Conservation (phyloP, 2,797 vertebrate genomes). For the Alouatta caraya region DNA sequence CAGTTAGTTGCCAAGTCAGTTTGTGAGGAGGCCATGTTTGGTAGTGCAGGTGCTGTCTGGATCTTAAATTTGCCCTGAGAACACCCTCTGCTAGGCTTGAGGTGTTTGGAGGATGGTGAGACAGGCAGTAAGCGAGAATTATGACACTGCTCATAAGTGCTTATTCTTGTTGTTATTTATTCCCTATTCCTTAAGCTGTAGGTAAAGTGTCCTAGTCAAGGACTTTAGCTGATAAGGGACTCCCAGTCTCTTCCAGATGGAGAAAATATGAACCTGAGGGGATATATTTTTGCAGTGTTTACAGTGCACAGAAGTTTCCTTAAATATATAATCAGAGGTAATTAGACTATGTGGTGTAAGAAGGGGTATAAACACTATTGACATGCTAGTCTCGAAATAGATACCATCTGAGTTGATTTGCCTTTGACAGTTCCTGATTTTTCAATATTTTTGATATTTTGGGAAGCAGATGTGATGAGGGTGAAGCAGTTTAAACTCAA, state of each 20-base stretch:
- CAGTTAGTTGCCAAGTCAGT: not conserved
- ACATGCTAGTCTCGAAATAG: constrained; percentile 77
- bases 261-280: constrained; percentile 62
- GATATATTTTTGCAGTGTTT: constrained; percentile 75
- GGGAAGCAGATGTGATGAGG: constrained; percentile 75
- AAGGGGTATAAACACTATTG: constrained; percentile 73
- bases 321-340: constrained; percentile 79
- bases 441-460: constrained; percentile 78
- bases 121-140: constrained; percentile 6
- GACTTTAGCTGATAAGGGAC: constrained; percentile 41
- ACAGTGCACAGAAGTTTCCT: constrained; percentile 73
- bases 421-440: constrained; percentile 78
- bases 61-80: constrained; percentile 3
- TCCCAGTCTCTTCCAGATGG: constrained; percentile 54
- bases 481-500: constrained; percentile 63
- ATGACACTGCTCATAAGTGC: not conserved
- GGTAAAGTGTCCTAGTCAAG: constrained; percentile 45
- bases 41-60: not conserved
- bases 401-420: constrained; percentile 73
- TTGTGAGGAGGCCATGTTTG: not conserved
- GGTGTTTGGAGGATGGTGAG: not conserved
- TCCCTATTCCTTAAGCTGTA: not conserved
- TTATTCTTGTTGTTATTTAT: not conserved
- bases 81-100: not conserved
- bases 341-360: constrained; percentile 69